Base-by-base conservation (phyloP, 1,140 invertebrate genomes). In the Tyrophagus putrescentiae region DNA sequence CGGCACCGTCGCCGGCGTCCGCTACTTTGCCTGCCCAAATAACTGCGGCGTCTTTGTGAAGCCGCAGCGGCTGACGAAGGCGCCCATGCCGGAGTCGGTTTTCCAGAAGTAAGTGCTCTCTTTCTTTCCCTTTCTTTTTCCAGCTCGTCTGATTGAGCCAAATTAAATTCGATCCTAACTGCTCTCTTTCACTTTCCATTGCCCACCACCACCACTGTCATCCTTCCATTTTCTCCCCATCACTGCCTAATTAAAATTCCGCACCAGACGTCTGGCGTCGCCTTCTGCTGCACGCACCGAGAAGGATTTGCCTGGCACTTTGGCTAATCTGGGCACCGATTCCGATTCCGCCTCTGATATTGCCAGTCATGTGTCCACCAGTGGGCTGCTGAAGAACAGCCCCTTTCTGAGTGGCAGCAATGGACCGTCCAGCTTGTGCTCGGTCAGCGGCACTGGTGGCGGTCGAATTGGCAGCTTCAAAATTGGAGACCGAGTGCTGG, bases 21-120 rank as follows among this genome's bases (percentile, higher is more conserved):
- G 82, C 58, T 95, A 96, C 74, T 96, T 96, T 76, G 78, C 79
- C 45, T 91, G 90, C 71, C 81, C 82, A 60, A 75, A 83, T 56
- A 85, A 88, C 66, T 86, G 88, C 74, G 91, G 90, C 32, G 84
- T 95, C 68, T 95, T 95, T 74, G 89, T 94, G 56, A 80, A 86
- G 64, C 79, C 80, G 44, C 87, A 90, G 71, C 90, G 90, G 70
- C 71, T 91, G 45, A 82, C 83, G 68, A 78, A 84, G 66, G 87
- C 90, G 70, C 64, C 93, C 93, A 70, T 83, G 88, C 4, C 52
- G 9, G 52, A 54, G 3, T 54, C 52, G 93, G 92, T 33, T 79
- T 81, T 66, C 93, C 98, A 64, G 88, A 92, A 23, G 98, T 87
- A 71, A 90, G 97, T 63, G 93, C 93, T 13, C 90, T 94, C 71